These are phyloP conservation scores for Elanoides forficatus DNA, from an alignment of 2,113 vertebrate genomes.

Conservation along the genomic window DNA sequence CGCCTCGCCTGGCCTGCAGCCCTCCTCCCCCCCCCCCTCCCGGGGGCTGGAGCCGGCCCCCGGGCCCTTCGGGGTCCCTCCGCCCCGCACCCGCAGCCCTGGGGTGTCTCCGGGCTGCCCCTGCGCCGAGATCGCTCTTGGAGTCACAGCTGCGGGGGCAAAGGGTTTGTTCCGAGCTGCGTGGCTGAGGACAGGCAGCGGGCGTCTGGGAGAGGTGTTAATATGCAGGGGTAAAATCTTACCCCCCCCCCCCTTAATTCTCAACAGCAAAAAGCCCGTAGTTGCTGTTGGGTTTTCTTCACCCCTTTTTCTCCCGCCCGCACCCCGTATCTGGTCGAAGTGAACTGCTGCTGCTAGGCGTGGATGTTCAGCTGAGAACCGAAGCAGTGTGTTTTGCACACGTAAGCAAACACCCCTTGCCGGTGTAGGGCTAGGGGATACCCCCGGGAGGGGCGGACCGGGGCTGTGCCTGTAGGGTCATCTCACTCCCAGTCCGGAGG, in stretches of 20 bases:
- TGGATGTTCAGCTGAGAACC: neutral
- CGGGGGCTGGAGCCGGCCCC: too few relatives aligned
- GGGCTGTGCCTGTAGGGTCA: neutral
- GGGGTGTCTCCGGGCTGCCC: neutral
- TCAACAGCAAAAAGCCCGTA: neutral
- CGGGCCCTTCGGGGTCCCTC: neutral
- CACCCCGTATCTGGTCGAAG: neutral
- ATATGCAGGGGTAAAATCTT: neutral
- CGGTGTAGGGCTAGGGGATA: neutral
- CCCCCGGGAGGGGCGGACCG: neutral
- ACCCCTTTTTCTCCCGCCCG: neutral
- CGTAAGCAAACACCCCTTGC: accelerated
- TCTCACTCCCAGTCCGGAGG: neutral
- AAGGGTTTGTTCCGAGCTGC: neutral
- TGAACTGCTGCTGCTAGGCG: neutral
- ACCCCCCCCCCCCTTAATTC: too few relatives aligned
- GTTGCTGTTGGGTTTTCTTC: neutral
- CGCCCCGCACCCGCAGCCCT: neutral
- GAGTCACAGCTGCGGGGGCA: too few relatives aligned
- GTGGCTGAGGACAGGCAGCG: neutral
- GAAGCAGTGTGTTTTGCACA: accelerated
- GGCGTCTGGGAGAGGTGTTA: neutral
- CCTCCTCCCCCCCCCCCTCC: too few relatives aligned
- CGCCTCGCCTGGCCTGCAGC: neutral
- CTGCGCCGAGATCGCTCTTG: neutral